phyloP scores from a whole-genome alignment of 2,797 vertebrate species.

The Halcyon leucocephala region DNA sequence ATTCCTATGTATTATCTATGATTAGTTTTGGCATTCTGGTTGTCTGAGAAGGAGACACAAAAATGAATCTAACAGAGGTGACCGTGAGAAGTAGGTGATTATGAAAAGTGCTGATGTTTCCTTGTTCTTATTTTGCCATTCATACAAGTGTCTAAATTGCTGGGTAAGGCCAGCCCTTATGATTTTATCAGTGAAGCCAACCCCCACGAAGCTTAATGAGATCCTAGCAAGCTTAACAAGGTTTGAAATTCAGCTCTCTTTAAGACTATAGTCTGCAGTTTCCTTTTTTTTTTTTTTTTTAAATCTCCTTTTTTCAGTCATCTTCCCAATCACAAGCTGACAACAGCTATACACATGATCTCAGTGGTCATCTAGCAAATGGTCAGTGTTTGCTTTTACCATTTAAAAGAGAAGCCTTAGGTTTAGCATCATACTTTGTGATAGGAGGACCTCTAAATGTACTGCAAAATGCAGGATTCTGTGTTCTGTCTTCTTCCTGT shows the following conservation, averaged over 20 bases:
- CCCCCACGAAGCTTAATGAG: neutral
- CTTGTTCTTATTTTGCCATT: neutral
- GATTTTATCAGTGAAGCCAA: constrained; percentile 2
- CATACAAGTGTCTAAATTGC: neutral
- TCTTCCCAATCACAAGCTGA: neutral
- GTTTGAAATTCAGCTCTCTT: neutral
- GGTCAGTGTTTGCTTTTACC: neutral
- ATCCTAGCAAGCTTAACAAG: neutral
- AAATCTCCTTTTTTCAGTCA: neutral
- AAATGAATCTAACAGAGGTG: neutral
- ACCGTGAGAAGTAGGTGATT: neutral
- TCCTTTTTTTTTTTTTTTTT: neutral
- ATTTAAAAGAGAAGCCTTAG: neutral
- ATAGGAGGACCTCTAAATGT: neutral
- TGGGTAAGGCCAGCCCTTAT: neutral
- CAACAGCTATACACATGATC: neutral
- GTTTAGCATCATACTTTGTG: neutral
- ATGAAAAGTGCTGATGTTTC: neutral
- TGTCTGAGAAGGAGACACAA: neutral
- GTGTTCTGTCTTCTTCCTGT: neutral
- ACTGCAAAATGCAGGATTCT: neutral
- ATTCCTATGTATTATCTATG: neutral
- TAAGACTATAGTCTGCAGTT: neutral
- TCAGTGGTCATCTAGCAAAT: neutral
- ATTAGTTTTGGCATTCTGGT: neutral